Base-by-base conservation (phyloP, 2,797 vertebrate species). In the Microchirus variegatus region DNA sequence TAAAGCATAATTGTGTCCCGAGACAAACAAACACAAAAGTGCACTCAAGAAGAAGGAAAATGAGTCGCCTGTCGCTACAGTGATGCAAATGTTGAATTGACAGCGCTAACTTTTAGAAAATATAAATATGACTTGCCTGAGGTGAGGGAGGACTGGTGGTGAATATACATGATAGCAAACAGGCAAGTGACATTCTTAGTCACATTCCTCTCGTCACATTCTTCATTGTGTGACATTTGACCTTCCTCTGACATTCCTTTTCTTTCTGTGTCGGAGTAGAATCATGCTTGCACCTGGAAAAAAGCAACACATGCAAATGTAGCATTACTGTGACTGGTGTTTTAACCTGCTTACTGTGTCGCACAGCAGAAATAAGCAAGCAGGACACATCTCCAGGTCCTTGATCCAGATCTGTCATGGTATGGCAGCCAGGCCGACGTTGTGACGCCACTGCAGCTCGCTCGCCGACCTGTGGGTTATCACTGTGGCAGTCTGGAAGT, bases 171-270 rank as follows among this genome's bases (percentile, higher is more conserved):
- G 67, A 85, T 72, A 82, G 75, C 68, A 75, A 77, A 81, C 67
- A 72, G 67, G 26, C 66, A 63, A 46, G 2, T 65, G 82, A 61
- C 81, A 87, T 90, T 89, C 82, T 67, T 89, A 46, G 2, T 65
- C 81, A 61, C 81, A 87, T 90, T 89, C 82, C 66, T 89, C 48
- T 35, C 0, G 35, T 35, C 76, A 81, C 85, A 73, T 81, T 47
- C 26, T 90, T 89, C 82, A 66, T 89, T 81, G 64, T 0, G 35
- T 35, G 78, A 81, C 85, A 73, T 81, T 47, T 88, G 73, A 80
- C 82, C 82, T 84, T 69, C 68, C 66, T 62, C 31, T 77, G 68
- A 65, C 69, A 64, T 83, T 80, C 84, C 48, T 72, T 17, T 17
- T 60, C 59, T 78, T 85, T 83, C 83, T 67, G 45, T 60, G 31